These are phyloP conservation scores for Apodemus agrarius DNA, from an alignment of 2,797 vertebrate species.

Conservation along the genomic window DNA sequence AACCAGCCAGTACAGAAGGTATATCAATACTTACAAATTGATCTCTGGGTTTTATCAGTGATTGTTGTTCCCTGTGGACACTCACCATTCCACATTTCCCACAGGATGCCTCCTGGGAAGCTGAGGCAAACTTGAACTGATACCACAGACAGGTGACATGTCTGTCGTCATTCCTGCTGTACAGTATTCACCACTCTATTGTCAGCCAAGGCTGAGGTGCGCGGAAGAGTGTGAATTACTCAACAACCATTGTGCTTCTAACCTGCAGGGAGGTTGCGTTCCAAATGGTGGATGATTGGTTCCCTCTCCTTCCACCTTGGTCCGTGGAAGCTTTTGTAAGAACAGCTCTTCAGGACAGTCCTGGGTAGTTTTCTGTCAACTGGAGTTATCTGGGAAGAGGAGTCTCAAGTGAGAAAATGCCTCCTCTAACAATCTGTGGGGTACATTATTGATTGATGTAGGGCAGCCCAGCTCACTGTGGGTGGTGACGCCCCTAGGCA, in stretches of 20 bases:
- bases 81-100: not conserved
- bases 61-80: not conserved
- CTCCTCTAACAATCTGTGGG: not conserved
- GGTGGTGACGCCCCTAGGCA: not conserved
- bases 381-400: not conserved
- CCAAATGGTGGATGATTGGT: accelerated
- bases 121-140: not conserved
- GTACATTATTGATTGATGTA: not conserved
- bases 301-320: not conserved
- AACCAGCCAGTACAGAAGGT: no score
- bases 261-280: not conserved
- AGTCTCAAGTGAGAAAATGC: not conserved
- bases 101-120: not conserved
- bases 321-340: not conserved
- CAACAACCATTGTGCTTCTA: not conserved
- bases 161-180: not conserved
- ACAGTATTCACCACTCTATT: accelerated
- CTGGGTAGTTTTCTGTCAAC: not conserved
- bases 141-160: accelerated
- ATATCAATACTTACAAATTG: not conserved
- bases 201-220: no score
- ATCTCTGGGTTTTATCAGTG: not conserved
- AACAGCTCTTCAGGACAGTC: not conserved
- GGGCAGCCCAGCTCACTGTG: not conserved
- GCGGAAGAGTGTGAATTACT: not conserved